Conservation (phyloP, 1,140 invertebrate species). For the Drosophila asahinai region DNA sequence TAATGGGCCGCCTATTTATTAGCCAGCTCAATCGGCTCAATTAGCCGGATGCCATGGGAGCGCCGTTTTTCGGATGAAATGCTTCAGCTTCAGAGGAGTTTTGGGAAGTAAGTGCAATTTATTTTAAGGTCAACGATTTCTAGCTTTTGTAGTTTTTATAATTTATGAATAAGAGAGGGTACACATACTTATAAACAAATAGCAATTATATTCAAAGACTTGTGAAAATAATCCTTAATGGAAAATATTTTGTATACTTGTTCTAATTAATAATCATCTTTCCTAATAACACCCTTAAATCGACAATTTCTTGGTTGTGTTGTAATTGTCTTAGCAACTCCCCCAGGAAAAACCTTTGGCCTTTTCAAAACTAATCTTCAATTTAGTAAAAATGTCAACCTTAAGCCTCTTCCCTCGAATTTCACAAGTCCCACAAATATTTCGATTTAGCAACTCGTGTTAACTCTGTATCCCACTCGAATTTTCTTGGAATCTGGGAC, state of each 20-base stretch:
- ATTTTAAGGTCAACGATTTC: slow-evolving; percentile 11
- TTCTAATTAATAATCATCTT: no score
- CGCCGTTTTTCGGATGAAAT: background rate
- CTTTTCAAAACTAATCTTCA: background rate
- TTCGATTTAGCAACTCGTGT: slow-evolving; percentile 32
- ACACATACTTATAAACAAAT: no score
- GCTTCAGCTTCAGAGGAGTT: background rate
- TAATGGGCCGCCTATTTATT: slow-evolving; percentile 43
- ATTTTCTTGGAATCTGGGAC: slow-evolving; percentile 27
- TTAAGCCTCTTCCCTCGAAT: background rate
- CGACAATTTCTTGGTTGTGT: no score
- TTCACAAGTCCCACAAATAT: slow-evolving; percentile 18
- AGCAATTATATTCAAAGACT: no score
- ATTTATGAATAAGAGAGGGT: background rate
- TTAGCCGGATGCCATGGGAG: slow-evolving; percentile 10
- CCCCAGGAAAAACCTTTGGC: no score
- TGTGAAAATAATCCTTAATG: no score
- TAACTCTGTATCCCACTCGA: slow-evolving; percentile 22
- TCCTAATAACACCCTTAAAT: background rate
- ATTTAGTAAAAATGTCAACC: background rate
- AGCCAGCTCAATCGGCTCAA: slow-evolving; percentile 21
- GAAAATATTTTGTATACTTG: no score
- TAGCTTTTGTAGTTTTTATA: background rate
- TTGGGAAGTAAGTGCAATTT: slow-evolving; percentile 9
- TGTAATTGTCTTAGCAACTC: no score